Percentiles rank a stretch among this genome's conserved stretches.
phyloP scores from a whole-genome alignment of 2,797 vertebrate genomes.

The Martes flavigula region DNA sequence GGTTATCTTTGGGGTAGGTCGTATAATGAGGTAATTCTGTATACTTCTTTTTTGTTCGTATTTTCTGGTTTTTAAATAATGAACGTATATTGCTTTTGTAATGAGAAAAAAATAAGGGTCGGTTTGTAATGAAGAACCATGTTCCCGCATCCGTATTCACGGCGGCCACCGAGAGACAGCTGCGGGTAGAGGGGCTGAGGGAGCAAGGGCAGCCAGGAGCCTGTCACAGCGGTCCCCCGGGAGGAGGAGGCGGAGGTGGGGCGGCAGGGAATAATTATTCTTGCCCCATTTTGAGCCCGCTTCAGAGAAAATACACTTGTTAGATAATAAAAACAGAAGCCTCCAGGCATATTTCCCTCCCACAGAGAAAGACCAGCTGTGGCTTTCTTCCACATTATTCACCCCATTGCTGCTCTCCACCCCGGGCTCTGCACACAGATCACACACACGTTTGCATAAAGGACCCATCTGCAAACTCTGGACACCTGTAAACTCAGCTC shows the following conservation, averaged over 20 bases:
- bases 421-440: background rate
- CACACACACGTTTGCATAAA: background rate
- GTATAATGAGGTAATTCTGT: background rate
- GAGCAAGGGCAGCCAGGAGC: background rate
- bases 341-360: constrained; percentile 9
- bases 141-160: background rate
- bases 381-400: constrained; percentile 6
- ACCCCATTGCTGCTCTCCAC: background rate
- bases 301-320: constrained; percentile 57
- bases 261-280: background rate
- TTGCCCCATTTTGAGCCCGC: background rate
- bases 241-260: background rate
- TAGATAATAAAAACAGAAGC: constrained; percentile 52
- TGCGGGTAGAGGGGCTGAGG: background rate
- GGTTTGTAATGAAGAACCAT: background rate
- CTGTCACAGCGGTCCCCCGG: background rate
- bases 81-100: background rate
- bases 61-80: constrained; percentile 61
- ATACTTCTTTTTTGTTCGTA: background rate
- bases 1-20: background rate
- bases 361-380: constrained; percentile 10
- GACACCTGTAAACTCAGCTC: background rate
- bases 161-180: rapidly evolving
- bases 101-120: background rate
- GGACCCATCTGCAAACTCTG: background rate